These are phyloP conservation scores for Sclerurus mexicanus DNA, from an alignment of 2,113 vertebrate species.

Conservation along the genomic window DNA sequence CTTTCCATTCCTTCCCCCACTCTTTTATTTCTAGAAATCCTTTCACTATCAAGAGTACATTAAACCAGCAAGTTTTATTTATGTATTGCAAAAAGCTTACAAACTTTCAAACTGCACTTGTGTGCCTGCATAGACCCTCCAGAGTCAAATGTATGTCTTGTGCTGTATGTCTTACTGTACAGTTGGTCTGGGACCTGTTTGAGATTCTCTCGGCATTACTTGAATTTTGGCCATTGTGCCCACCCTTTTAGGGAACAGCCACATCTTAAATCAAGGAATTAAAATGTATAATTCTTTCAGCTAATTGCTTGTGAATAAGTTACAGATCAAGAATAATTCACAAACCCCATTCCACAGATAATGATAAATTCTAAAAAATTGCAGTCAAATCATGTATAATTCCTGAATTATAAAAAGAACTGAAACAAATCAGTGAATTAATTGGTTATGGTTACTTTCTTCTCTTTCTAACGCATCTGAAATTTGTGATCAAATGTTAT, in stretches of 20 bases:
- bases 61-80: background rate
- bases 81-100: background rate
- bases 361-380: conserved; percentile 4
- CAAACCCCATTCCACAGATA: background rate
- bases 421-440: background rate
- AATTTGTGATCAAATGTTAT: background rate
- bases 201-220: background rate
- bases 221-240: background rate
- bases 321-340: conserved; percentile 2
- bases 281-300: background rate
- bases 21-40: background rate
- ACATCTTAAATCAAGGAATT: background rate
- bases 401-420: background rate
- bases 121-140: background rate
- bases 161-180: background rate
- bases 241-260: background rate
- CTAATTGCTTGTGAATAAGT: background rate
- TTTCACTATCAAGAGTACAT: background rate
- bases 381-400: background rate
- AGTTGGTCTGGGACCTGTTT: background rate
- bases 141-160: background rate
- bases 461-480: background rate
- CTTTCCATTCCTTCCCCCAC: fast-evolving
- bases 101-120: background rate
- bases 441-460: conserved; percentile 1